Evolutionary conservation across 2,113 vertebrate species (phyloP).

Genomic region (Corapipo altera): DNA sequence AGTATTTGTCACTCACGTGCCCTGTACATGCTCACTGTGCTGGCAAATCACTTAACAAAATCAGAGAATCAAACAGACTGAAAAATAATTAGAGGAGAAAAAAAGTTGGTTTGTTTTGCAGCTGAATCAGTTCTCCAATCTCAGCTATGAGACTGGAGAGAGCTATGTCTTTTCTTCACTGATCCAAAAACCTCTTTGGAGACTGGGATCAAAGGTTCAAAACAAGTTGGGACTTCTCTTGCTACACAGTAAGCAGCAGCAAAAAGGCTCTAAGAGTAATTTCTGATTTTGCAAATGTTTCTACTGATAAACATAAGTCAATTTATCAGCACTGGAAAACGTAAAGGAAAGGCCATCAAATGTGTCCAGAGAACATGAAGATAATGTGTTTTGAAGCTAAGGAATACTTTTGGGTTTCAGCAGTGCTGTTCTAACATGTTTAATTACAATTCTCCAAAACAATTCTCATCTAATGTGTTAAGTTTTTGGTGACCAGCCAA

Average conservation of each 20-base stretch:
- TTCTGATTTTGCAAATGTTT: neutral
- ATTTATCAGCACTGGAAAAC: neutral
- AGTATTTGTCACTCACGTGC: neutral
- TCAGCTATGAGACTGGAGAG: neutral
- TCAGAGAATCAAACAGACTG: neutral
- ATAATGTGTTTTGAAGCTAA: neutral
- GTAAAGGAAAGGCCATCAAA: neutral
- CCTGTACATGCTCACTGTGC: neutral
- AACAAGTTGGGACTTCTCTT: neutral
- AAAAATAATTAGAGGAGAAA: neutral
- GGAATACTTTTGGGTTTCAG: neutral
- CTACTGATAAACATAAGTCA: neutral
- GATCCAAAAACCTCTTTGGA: neutral
- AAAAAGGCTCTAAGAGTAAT: neutral
- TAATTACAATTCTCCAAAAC: neutral
- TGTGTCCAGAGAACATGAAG: neutral
- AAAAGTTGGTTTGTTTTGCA: neutral
- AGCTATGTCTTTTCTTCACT: neutral
- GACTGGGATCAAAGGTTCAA: neutral
- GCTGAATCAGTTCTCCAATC: neutral
- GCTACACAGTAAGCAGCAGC: neutral
- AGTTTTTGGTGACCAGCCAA: neutral
- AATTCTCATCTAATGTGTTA: neutral
- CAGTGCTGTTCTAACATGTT: neutral
- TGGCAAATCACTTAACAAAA: neutral